Evolutionary conservation across 2,888 invertebrate species (phyloP), one percentile per base, ranked within the genome.

Genomic region (Acrobasis repandana): DNA sequence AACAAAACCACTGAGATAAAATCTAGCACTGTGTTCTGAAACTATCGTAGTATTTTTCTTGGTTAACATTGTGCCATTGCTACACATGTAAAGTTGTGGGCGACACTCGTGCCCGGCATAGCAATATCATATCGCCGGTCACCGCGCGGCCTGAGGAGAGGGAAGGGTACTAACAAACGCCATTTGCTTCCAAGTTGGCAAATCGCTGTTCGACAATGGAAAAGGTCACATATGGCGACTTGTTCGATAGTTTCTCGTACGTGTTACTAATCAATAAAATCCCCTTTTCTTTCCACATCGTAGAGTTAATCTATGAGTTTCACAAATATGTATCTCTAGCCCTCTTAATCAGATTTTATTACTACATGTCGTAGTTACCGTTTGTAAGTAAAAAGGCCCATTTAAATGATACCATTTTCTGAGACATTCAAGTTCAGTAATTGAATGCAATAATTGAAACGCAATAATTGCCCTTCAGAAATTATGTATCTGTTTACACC

Each of bases 221-320:
- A 51, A 51, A 51, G 34, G 51, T 51, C 34, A 8, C 51, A 51
- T 34, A 50, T 33, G 50, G 28, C 50, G 15, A 50, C 50, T 50
- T 50, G 33, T 50, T 28, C 50, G 15, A 33, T 28, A 50, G 51
- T 51, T 51, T 51, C 6, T n/a, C 14, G 51, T 51, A 51, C 51
- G 51, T 51, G 51, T 9, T n/a, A 34, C 33, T 51, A 51, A 51
- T 51, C 51, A 51, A 51, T 51, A 51, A 51, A 11, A 43, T 43
- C 43, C 14, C n/a, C 6, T 43, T 43, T 43, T 43, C 14, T 43
- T 43, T n/a, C 14, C 14, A n/a, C 5, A 14, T 43, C 2, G 43
- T 14, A 3, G 5, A 4, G 10, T 2, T 43, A 43, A 43, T n/a
- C 6, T 43, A 14, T 38, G 4, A 14, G 1, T 11, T 11, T 4